Percentiles rank a stretch among this genome's conserved stretches.
Conservation (phyloP, 2,113 vertebrate species). For the Crotophaga sulcirostris region DNA sequence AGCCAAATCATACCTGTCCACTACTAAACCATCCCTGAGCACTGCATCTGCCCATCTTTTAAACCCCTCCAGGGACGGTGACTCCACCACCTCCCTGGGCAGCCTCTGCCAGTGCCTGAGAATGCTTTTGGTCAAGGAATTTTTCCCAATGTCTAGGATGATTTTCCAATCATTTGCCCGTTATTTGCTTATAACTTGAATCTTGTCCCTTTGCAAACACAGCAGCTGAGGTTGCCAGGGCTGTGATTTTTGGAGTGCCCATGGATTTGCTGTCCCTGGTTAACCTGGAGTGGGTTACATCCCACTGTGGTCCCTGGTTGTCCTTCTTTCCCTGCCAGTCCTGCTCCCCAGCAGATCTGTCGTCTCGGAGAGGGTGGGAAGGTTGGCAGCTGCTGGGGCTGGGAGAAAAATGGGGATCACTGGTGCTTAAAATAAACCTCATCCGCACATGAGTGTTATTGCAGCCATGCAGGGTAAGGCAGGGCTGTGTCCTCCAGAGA, state of each 20-base stretch:
- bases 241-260: not conserved
- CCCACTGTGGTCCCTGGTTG: rapidly evolving
- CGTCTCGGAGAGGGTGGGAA: not conserved
- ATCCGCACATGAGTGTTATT: not conserved
- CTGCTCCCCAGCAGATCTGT: not conserved
- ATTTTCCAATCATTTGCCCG: not conserved
- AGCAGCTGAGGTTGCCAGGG: not conserved
- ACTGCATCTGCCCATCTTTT: no score
- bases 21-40: no score
- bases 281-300: not conserved
- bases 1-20: no score
- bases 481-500: not conserved
- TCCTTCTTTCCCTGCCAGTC: not conserved
- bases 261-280: not conserved
- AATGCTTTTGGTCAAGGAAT: no score
- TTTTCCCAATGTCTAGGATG: no score
- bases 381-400: not conserved
- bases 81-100: no score
- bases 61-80: no score
- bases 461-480: not conserved
- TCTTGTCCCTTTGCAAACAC: rapidly evolving
- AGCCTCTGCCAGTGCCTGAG: no score
- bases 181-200: not conserved
- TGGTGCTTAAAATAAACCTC: not conserved
- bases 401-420: not conserved